Base-by-base conservation (phyloP, 2,888 invertebrate genomes). In the Phalera bucephala region DNA sequence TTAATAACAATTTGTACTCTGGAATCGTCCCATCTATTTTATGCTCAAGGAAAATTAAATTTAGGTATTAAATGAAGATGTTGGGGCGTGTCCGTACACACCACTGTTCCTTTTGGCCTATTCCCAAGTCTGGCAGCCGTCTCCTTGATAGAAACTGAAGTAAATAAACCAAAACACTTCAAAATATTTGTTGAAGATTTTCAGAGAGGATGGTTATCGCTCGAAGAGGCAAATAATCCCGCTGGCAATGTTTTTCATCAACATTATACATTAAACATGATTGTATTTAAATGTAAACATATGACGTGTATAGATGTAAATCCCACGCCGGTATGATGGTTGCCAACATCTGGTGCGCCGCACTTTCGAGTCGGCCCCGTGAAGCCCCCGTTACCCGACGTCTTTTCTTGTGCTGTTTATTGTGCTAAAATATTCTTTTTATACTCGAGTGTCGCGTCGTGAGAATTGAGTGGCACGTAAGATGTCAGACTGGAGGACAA, bases 341-440 rank as follows among this genome's bases (percentile, higher is more conserved):
- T 87, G 88, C 88, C 88, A 89, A 85, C 73, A 72, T 65, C 53
- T 81, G 76, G 61, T 80, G 77, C 85, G 87, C 58, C 71, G 75
- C 59, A 57, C 49, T 60, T 67, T 64, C 45, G 55, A 73, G 68
- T 74, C 58, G 52, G 42, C 36, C 45, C 62, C 64, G 64, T 51
- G 62, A 53, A 56, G 61, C 53, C 45, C 48, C 44, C 60, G 56
- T 53, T 56, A 57, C 57, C 60, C 58, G 63, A 65, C 60, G 75
- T 70, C 61, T 71, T 65, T 63, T n/a, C 10, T 6, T 7, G 27
- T 9, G 61, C 64, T 66, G 42, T 45, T 36, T 45, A 46, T 42
- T 39, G 55, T 61, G 53, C 44, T 45, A 54, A 60, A 50, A 52
- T 47, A 44, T 45, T 58, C 46, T 52, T 53, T 54, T 50, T 30